Evolutionary conservation across 2,113 vertebrate species (phyloP).

Genomic region (Podarcis muralis): DNA sequence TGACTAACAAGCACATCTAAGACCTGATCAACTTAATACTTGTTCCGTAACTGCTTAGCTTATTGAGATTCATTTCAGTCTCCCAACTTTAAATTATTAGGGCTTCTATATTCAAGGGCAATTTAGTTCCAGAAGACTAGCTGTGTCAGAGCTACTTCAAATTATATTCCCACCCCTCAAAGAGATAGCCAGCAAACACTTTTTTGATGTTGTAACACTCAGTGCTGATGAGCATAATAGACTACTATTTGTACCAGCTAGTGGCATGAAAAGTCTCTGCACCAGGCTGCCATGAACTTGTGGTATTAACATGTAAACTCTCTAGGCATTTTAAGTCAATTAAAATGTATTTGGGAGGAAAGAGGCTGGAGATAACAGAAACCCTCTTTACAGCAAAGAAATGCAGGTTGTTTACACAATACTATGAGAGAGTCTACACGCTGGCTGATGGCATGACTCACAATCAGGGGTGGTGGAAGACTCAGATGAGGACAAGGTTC

Average conservation of each 20-base stretch:
- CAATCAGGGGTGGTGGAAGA: too few species aligned
- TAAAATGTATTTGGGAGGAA: background rate
- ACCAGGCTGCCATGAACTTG: background rate
- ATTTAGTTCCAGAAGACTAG: background rate
- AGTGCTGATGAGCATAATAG: too few species aligned
- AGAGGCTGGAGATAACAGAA: too few species aligned
- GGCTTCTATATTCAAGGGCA: conserved; percentile 1
- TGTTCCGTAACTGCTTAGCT: background rate
- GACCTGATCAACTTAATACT: background rate
- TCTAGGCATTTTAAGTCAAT: background rate
- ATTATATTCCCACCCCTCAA: background rate
- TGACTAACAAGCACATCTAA: background rate
- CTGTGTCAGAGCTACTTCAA: background rate
- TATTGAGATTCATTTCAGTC: background rate
- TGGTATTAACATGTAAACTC: background rate
- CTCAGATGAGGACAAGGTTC: too few species aligned
- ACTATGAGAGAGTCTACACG: too few species aligned
- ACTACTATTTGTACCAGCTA: background rate
- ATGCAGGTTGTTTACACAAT: too few species aligned
- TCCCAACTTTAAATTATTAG: background rate
- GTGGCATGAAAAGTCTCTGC: background rate
- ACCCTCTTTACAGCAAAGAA: too few species aligned
- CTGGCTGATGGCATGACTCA: too few species aligned
- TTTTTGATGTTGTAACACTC: background rate
- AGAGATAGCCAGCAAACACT: background rate